Evolutionary conservation across 2,113 vertebrate species (phyloP), one percentile per base, ranked within the genome.

Genomic region (Columbina picui): DNA sequence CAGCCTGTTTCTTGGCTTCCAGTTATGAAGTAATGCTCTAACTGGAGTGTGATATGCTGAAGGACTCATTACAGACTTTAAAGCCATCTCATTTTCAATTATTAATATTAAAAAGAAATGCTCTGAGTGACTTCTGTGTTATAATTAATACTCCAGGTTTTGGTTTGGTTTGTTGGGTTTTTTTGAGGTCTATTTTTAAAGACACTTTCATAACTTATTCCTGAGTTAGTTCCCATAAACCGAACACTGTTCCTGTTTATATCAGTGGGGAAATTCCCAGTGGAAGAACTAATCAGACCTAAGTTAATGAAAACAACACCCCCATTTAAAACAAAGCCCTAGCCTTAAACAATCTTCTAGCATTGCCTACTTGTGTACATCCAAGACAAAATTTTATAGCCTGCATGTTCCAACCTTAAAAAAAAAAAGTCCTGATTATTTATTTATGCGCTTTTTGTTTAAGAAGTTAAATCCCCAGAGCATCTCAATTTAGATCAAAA

Each of bases 401-500:
- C 83, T 93, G 93, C 97, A 52, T 94, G 98, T 97, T 96, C 90
- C 97, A 98, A 96, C 96, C 86, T 95, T 90, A 64, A 88, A 83
- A 93, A 94, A 95, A 76, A 93, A 88, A 94, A 95, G 80, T n/a
- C 88, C 90, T 94, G 94, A 97, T 97, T 98, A 98, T 98, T 98
- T 98, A 98, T 98, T 98, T 98, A 98, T 98, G 97, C 97, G 97
- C 97, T 96, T 98, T 98, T 97, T 97, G 97, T 98, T 98, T 98
- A 97, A 98, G 98, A 98, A 98, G 97, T 98, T 98, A 98, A 98
- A 98, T 97, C 98, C 98, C 97, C 98, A 98, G 95, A 98, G 98
- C 98, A 98, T 97, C 98, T 98, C 98, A 98, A 98, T 98, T 98
- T 98, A 98, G 98, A 98, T 98, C 98, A 98, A 98, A 98, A 97